Evolutionary conservation across 2,888 invertebrate genomes (phyloP), one percentile per base, ranked within the genome.

Genomic region (Himalopsyche japonica): DNA sequence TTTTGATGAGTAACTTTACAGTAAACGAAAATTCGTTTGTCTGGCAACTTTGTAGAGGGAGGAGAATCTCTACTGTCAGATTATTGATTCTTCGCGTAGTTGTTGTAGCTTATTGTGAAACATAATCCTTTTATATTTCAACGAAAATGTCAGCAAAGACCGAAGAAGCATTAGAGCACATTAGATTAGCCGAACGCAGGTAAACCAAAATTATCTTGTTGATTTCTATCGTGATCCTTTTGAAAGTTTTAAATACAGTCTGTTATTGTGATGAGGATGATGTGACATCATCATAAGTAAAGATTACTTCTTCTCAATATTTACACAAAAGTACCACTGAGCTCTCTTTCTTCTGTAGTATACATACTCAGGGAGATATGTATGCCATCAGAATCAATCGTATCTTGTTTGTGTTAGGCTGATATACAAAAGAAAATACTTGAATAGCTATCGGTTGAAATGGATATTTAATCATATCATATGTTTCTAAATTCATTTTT

Each of bases 171-270:
- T 93, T 95, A 88, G 96, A 96, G 89, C 95, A 96, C 88, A 94
- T 96, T 88, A 94, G 94, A 88, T 93, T 94, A 88, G 98, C 97
- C 0, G 97, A 98, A 89, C 97, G 97, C 93, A 95, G 94, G 97
- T 97, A 91, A 27, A 27, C 91, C 90, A 79, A 34, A 79, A 84
- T 86, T 24, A 82, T 76, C 43, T 43, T 15, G 43, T 43, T 15
- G 43, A 43, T 43, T 12, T 43, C 15, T 43, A 15, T 43, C 15
- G 12, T 43, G 12, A 43, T 43, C 18, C n/a, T 77, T n/a, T 37
- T 43, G 24, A 47, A 43, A 0, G 27, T 27, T 49, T 15, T 64
- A 18, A 64, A 79, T 79, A 24, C 48, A 70, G 27, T 8, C 70
- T 70, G 70, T 70, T 70, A 30, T 70, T 57, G 10, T 20, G 7